Evolutionary conservation across 1,140 invertebrate genomes (phyloP).

Genomic region (Platyscapa corneri): DNA sequence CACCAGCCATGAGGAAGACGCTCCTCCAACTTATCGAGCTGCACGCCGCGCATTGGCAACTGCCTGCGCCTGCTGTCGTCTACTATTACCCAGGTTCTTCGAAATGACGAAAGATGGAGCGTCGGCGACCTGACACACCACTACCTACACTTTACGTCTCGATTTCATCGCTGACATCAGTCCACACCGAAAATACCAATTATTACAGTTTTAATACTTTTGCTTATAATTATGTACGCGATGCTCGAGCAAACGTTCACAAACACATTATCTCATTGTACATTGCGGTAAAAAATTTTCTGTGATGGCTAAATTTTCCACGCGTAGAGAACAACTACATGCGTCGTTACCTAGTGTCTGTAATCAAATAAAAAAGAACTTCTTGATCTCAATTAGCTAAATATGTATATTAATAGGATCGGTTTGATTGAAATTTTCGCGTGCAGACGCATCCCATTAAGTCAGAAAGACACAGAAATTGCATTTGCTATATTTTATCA

Average conservation of each 20-base stretch:
- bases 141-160: not conserved
- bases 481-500: too few species aligned
- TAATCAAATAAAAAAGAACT: too few species aligned
- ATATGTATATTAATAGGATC: too few species aligned
- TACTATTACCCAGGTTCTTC: slow-evolving; percentile 86
- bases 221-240: not conserved
- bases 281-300: too few species aligned
- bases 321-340: too few species aligned
- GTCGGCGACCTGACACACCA: not conserved
- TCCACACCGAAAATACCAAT: not conserved
- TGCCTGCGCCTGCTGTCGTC: slow-evolving; percentile 88
- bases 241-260: too few species aligned
- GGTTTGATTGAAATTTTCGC: too few species aligned
- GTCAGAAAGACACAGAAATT: too few species aligned
- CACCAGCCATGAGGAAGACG: slow-evolving; percentile 83
- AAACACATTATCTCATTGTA: too few species aligned
- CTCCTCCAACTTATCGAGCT: slow-evolving; percentile 91
- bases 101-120: slow-evolving; percentile 56
- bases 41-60: slow-evolving; percentile 90
- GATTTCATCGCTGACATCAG: not conserved
- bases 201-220: not conserved
- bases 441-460: too few species aligned
- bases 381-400: too few species aligned
- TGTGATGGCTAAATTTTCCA: not conserved
- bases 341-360: too few species aligned